These are phyloP conservation scores for Neofelis nebulosa DNA, from an alignment of 2,113 vertebrate genomes.

Conservation along the genomic window DNA sequence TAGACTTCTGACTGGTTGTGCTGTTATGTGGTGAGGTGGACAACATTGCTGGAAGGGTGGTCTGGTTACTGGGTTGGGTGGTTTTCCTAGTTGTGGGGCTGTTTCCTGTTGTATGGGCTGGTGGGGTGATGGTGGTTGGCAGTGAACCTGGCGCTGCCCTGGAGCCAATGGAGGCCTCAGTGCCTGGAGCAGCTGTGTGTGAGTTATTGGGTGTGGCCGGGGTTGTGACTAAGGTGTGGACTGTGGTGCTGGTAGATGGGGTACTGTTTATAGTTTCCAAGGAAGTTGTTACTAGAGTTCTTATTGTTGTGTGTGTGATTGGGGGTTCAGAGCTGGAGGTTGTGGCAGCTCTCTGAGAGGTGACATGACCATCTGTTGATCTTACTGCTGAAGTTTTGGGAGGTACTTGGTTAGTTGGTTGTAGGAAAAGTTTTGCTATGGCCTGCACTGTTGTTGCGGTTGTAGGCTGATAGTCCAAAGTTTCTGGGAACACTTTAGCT, in stretches of 20 bases:
- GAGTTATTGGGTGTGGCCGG: background rate
- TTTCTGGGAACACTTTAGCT: background rate
- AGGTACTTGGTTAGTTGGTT: background rate
- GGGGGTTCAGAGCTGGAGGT: background rate
- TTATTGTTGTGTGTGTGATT: background rate
- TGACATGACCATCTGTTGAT: background rate
- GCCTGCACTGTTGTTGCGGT: background rate
- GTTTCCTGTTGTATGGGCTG: background rate
- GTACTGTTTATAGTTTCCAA: background rate
- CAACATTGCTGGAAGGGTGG: background rate
- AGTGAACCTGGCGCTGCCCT: background rate
- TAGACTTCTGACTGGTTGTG: constrained; percentile 10
- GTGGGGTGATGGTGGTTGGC: background rate
- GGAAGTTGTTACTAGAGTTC: background rate
- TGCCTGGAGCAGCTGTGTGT: background rate
- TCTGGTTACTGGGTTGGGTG: constrained; percentile 23
- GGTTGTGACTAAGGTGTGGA: background rate
- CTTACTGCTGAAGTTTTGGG: background rate
- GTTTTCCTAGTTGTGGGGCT: background rate
- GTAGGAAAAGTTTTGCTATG: background rate
- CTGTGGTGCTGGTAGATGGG: background rate
- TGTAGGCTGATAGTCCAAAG: background rate
- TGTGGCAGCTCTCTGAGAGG: background rate
- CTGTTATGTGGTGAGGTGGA: background rate
- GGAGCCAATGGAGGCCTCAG: background rate